Evolutionary conservation across 2,797 vertebrate species (phyloP), one percentile per base, ranked within the genome.

Genomic region (Vespertilio murinus): DNA sequence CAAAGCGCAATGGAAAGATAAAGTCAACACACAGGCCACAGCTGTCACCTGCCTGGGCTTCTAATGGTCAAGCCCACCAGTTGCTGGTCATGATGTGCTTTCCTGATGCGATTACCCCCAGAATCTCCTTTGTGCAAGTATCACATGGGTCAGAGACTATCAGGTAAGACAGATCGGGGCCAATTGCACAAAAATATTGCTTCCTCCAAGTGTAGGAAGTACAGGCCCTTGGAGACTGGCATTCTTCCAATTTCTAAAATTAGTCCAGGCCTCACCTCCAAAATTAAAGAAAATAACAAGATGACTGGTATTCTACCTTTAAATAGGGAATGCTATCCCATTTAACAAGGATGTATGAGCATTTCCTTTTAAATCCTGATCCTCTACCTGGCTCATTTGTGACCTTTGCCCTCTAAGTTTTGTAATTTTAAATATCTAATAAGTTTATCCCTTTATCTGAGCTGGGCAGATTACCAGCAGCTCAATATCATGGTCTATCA

Each of bases 391-490:
- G 40, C 6, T 80, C 30, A 33, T 9, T 28, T 2, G 70, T 61
- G 35, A 45, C 20, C 42, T 67, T 80, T 2, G 54, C 30, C 14
- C 33, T 82, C 64, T 85, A 73, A 8, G 65, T 79, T 42, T 71
- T 35, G 9, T 65, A 49, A 77, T 85, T 90, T 85, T 75, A 78
- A 93, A 74, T 84, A 83, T 70, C 38, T 82, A 67, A 69, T 45
- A 78, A 18, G 4, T 70, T 84, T 82, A 42, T 67, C 86, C 90
- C 40, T 90, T 74, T 83, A 74, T 59, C 83, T 85, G 84, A 81
- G 81, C 4, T 25, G 65, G 61, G 79, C 22, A 91, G 87, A 94
- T 96, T 91, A 85, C 91, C 90, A 54, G 20, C 71, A 91, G 42
- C 65, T 88, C 38, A 56, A 85, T 88, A 35, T 33, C 33, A 90